These are phyloP conservation scores for Crotophaga sulcirostris DNA, from an alignment of 2,113 vertebrate species.

Conservation along the genomic window DNA sequence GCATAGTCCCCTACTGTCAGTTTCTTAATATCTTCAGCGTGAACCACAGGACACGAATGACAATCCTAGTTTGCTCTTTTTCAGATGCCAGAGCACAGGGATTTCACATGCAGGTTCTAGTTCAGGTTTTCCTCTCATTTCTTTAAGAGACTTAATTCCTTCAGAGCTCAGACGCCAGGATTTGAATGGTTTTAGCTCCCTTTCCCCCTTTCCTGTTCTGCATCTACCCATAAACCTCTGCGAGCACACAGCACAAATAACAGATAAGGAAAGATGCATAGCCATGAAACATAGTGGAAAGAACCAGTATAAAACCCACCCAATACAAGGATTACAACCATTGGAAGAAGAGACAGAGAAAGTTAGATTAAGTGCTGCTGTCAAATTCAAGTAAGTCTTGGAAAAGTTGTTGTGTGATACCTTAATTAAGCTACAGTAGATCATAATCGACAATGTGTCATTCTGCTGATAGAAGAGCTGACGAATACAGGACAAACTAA, in stretches of 20 bases:
- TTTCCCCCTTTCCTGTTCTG: constrained; percentile 17
- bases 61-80: background rate
- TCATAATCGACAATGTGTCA: background rate
- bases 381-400: background rate
- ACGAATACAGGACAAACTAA: background rate
- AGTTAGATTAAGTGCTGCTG: background rate
- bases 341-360: background rate
- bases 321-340: background rate
- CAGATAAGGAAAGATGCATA: constrained; percentile 23
- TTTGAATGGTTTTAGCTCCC: constrained; percentile 22
- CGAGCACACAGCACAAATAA: constrained; percentile 9
- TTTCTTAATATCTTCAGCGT: background rate
- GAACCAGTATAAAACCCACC: background rate
- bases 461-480: background rate
- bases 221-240: constrained; percentile 47
- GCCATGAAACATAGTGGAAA: constrained; percentile 1
- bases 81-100: background rate
- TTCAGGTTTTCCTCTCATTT: background rate
- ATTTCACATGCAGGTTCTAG: background rate
- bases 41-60: background rate
- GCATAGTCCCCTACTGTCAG: accelerated
- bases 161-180: background rate
- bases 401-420: background rate
- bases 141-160: background rate
- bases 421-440: background rate